Evolutionary conservation across 2,888 invertebrate genomes (phyloP), one percentile per base, ranked within the genome.

Genomic region (Andrena hattorfiana): DNA sequence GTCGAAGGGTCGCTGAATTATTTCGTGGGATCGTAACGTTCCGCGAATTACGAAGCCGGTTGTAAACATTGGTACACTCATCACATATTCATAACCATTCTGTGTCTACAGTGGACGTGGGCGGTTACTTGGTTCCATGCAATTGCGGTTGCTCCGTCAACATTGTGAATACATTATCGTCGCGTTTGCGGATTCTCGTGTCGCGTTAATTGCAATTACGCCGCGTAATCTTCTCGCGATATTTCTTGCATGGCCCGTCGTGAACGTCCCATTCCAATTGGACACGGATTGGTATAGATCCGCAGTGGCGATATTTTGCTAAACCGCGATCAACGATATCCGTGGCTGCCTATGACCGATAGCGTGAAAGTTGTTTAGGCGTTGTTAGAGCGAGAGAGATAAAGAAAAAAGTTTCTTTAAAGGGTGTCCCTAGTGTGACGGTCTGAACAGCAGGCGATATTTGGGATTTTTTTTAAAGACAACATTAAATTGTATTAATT

Each of bases 61-160:
- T 23, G 73, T 66, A 78, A 78, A 67, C 67, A 60, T 54, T 23
- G 72, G 49, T 54, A 32, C 10, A 73, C 67, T 51, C 71, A 85
- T 84, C 71, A 79, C 73, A 79, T 86, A 85, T 85, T 85, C 83
- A 83, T 86, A 84, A 86, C 74, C 63, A 72, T 35, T 63, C 71
- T 56, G 64, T 74, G 73, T 74, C 59, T 28, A 28, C 63, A 23
- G 60, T 67, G 72, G 56, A 76, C 73, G 59, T 7, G 60, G 32
- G 66, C 70, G 85, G 82, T 85, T 85, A 83, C 83, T 87, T 72
- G 78, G 74, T 85, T 77, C 72, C 79, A 79, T 78, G 70, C 74
- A 85, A 84, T 85, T 84, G 85, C 63, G 83, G 87, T 60, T 68
- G 71, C 74, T 75, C 66, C 66, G 85, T 81, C 78, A 84, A 82